Base-by-base conservation (phyloP, 1,140 invertebrate species). In the Phymorhynchus buccinoides region DNA sequence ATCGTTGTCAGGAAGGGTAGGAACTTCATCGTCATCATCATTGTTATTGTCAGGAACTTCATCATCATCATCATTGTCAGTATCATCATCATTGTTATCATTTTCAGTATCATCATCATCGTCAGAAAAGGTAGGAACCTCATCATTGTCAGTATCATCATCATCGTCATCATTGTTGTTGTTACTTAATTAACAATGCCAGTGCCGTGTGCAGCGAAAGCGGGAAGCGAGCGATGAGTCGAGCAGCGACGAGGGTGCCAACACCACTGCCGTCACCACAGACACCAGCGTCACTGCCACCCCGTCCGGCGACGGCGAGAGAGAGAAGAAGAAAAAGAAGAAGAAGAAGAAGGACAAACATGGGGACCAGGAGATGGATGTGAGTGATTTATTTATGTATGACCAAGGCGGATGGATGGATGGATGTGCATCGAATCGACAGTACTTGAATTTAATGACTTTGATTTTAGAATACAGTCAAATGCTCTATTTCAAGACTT, bases 311-410 rank as follows among this genome's bases (percentile, higher is more conserved):
- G 77, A 79, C n/a, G 32, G 7, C 30, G 27, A 30, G 7, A n/a
- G 14, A 78, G 75, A 79, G 42, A 79, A 79, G 77, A 79, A 79
- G 77, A 79, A 79, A 32, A 79, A 79, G 77, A 79, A 79, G 44
- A 79, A 79, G 77, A 79, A 79, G 77, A 79, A 79, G 37, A 78
- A 78, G 6, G 77, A 79, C 22, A 79, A 52, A 41, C 41, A 79
- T 7, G 7, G 44, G 12, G 77, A 79, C 2, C 22, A 9, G 18
- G 44, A 79, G 1, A 6, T 79, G 44, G 42, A 52, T 79, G 77
- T 48, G 42, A 79, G 42, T 79, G 6, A 35, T 37, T 75, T n/a
- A n/a, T n/a, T n/a, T n/a, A n/a, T 12, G 4, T 37, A 4, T 7
- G 6, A 14, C 37, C 12, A 2, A 2, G 39, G 3, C 27, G 4